Base-by-base conservation (phyloP, 1,140 invertebrate species). In the Andrena cerasifolii region DNA sequence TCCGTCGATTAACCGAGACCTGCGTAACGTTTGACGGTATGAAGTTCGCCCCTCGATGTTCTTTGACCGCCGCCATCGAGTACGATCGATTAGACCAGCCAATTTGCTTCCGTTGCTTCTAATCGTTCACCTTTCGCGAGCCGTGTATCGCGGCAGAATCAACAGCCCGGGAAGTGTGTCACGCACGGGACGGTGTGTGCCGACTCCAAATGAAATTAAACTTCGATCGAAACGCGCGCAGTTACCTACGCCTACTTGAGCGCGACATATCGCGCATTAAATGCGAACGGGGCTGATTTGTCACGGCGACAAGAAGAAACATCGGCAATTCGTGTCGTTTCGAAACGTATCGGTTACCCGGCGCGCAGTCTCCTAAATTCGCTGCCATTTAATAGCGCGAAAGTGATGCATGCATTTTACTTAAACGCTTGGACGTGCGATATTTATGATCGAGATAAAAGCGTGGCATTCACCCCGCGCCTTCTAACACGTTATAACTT, bases 1-100 rank as follows among this genome's bases (percentile, higher is more conserved):
- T 54, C 59, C 71, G 80, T 63, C 73, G 66, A 84, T 79, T 67
- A 67, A 67, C 26, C 68, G 62, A 56, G 59, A 47, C n/a, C 63
- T 51, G 59, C 63, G 70, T 71, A 61, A 62, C 71, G 51, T 62
- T 75, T 71, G 51, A 79, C 80, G 45, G 43, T 73, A 49, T 54
- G 49, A 28, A 49, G 28, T 59, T 21, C 1, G 10, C 51, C 63
- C 21, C 51, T 63, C 21, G 1, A 0, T 58, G 63, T 76, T 76
- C 73, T 76, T 66, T 76, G 63, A 68, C 53, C 43, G 18, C n/a
- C 24, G 3, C 40, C n/a, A n/a, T n/a, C 3, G 40, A 31, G 21
- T 47, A 16, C 40, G 53, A 76, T 67, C 63, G 73, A 76, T 76
- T 58, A 67, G 36, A 68, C 21, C 36, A 59, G 26, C 65, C 51